phyloP scores from a whole-genome alignment of 2,888 invertebrate genomes.

The Stenichneumon culpator region DNA sequence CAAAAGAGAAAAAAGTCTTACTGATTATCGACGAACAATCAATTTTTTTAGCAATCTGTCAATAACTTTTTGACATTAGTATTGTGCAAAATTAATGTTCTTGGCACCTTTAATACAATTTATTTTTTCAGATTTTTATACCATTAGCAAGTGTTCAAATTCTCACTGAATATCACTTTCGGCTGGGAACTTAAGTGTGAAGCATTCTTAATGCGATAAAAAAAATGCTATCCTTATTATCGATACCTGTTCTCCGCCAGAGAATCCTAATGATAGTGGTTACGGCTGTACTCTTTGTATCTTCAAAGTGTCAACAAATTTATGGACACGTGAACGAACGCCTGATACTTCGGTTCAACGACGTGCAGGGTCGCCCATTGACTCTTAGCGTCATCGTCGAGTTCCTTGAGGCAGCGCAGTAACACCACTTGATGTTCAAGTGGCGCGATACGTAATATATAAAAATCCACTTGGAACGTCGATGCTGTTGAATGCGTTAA shows the following conservation, averaged over 20 bases:
- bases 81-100: too few relatives aligned
- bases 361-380: conserved; percentile 94
- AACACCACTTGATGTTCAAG: conserved; percentile 92
- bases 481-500: conserved; percentile 86
- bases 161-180: too few relatives aligned
- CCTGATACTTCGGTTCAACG: conserved; percentile 94
- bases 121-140: too few relatives aligned
- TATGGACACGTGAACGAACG: conserved; percentile 93
- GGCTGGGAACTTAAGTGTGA: too few relatives aligned
- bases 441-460: conserved; percentile 94
- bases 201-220: not conserved
- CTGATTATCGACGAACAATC: too few relatives aligned
- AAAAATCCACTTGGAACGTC: conserved; percentile 95
- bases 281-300: conserved; percentile 95
- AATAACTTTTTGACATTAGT: too few relatives aligned
- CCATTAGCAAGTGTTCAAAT: too few relatives aligned
- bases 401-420: conserved; percentile 92
- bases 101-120: too few relatives aligned
- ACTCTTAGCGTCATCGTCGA: conserved; percentile 89
- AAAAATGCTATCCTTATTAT: not conserved
- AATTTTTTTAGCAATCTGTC: too few relatives aligned
- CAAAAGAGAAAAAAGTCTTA: too few relatives aligned
- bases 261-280: conserved; percentile 96
- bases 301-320: conserved; percentile 93
- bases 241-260: conserved; percentile 90